Conservation (phyloP, 2,797 vertebrate genomes). For the Nothura maculosa region DNA sequence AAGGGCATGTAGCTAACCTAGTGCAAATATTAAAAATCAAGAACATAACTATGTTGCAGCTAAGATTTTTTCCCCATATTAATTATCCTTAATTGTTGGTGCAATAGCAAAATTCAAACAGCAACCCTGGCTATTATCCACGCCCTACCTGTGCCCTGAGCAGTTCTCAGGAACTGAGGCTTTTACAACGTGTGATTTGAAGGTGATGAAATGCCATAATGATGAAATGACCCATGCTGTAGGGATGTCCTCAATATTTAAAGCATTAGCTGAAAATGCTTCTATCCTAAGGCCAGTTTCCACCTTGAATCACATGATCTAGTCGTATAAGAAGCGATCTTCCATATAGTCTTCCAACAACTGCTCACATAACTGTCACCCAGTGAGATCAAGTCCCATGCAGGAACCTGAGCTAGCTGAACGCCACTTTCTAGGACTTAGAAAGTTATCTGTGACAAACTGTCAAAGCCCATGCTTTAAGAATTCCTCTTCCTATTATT, state of each 20-base stretch:
- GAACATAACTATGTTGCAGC: background rate
- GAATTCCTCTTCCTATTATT: background rate
- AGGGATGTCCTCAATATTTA: background rate
- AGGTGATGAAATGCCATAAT: background rate
- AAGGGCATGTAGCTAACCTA: background rate
- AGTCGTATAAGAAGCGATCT: background rate
- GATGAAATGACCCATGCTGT: background rate
- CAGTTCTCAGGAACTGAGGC: background rate
- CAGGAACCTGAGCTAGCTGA: background rate
- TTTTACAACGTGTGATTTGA: background rate
- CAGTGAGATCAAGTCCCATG: background rate
- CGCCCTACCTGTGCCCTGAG: background rate
- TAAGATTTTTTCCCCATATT: background rate
- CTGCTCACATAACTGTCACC: background rate
- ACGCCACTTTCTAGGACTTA: background rate
- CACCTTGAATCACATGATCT: background rate
- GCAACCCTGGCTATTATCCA: background rate
- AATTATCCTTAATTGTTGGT: background rate
- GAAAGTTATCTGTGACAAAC: background rate
- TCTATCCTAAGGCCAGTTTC: background rate
- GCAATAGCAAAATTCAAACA: background rate
- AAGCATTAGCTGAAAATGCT: background rate
- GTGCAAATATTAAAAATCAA: background rate
- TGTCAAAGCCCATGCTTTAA: conserved; percentile 2
- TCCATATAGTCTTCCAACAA: background rate